Evolutionary conservation across 2,113 vertebrate species (phyloP).

Genomic region (Mormoops blainvillei): DNA sequence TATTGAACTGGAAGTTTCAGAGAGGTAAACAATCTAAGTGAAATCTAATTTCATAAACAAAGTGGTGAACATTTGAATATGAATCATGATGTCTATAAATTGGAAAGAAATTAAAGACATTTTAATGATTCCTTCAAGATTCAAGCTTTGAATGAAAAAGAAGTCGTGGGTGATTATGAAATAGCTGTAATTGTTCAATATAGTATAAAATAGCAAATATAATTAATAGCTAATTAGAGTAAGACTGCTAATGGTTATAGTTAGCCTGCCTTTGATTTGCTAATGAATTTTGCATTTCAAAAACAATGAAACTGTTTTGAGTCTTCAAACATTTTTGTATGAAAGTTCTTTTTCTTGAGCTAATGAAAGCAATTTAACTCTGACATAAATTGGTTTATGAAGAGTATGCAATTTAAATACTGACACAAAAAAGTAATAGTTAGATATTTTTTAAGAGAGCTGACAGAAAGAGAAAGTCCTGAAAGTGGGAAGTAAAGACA

Average conservation of each 20-base stretch:
- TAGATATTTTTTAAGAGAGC: background rate
- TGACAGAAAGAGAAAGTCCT: background rate
- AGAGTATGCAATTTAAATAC: background rate
- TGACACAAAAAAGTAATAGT: background rate
- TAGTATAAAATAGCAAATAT: background rate
- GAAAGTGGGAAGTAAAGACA: background rate
- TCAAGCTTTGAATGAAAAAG: constrained; percentile 47
- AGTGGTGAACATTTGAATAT: background rate
- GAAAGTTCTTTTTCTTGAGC: background rate
- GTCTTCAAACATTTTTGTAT: constrained; percentile 16
- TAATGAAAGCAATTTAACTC: background rate
- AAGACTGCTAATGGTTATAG: background rate
- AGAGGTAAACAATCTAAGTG: background rate
- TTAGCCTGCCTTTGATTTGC: constrained; percentile 21
- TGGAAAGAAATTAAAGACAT: constrained; percentile 19
- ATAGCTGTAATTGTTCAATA: background rate
- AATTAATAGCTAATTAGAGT: constrained; percentile 42
- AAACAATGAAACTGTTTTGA: constrained; percentile 22
- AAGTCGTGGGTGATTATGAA: background rate
- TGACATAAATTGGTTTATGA: constrained; percentile 34
- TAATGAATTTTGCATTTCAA: constrained; percentile 31
- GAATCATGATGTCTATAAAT: background rate
- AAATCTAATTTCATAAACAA: constrained; percentile 33
- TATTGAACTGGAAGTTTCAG: background rate
- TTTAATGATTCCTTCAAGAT: constrained; percentile 25